Base-by-base conservation (phyloP, 1,140 invertebrate genomes). In the Pomacea maculata region DNA sequence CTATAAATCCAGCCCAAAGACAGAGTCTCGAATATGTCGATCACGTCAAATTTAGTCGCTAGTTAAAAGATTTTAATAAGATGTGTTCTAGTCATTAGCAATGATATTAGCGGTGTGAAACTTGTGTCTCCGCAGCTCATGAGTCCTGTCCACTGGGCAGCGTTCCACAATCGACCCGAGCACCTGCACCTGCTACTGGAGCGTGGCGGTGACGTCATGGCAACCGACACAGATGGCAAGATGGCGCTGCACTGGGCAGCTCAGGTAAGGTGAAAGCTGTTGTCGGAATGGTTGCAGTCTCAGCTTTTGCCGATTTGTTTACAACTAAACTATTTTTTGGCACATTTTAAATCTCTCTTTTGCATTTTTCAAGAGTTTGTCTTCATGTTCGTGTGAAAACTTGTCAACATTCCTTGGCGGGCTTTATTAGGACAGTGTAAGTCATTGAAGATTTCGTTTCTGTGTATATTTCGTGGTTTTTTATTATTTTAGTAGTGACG, bases 141-240 rank as follows among this genome's bases (percentile, higher is more conserved):
- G 89, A 85, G 87, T n/a, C 86, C 87, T 14, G 55, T 90, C n/a
- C 88, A 90, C 72, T 90, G 89, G 89, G 86, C 89, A 6, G 86
- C 88, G 5, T 90, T 89, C 74, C 89, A 90, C 79, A 80, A 88
- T 73, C 80, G 89, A 65, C 86, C 88, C 11, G 84, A 88, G 34
- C 87, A 88, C 81, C 79, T 89, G 12, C 71, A 83, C 29, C 72
- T 86, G 67, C 84, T 91, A 15, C 52, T 90, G 21, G 79, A 85
- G n/a, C 79, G 80, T 52, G 87, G 87, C 12, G 87, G 85, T 11
- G 74, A 85, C 72, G 65, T 87, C 21, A 45, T 85, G 45, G 73
- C 79, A 11, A 72, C 75, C 2, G 90, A 91, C 77, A 84, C 88
- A 6, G 89, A 88, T 70, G 88, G 89, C 0, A 90, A 89, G 80